Evolutionary conservation across 2,113 vertebrate species (phyloP).

Genomic region (Paramisgurnus dabryanus): DNA sequence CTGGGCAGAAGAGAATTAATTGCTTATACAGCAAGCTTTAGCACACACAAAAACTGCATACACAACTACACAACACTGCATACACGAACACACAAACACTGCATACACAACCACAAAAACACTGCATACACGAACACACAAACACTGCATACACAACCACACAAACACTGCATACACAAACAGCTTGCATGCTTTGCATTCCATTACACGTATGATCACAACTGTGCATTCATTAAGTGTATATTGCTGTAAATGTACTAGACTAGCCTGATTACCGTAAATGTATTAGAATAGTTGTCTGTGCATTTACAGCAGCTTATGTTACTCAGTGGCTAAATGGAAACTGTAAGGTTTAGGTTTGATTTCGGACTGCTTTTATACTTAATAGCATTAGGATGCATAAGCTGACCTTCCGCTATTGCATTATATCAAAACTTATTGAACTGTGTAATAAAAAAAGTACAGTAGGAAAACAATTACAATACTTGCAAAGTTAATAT

Average conservation of each 20-base stretch:
- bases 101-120: not conserved
- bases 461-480: not conserved
- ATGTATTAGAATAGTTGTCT: not conserved
- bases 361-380: not conserved
- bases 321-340: not conserved
- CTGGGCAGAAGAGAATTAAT: conserved; percentile 78
- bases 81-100: not conserved
- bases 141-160: not conserved
- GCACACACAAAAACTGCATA: not conserved
- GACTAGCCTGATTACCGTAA: not conserved
- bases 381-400: too few species aligned
- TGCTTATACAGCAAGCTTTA: conserved; percentile 64
- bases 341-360: not conserved
- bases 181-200: too few species aligned
- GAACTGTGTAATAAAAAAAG: not conserved
- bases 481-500: not conserved
- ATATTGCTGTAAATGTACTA: not conserved
- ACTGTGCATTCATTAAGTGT: not conserved
- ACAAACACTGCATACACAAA: too few species aligned
- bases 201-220: too few species aligned
- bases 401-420: too few species aligned
- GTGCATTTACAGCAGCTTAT: conserved; percentile 23
- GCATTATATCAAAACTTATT: not conserved
- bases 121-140: too few species aligned
- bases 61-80: too few species aligned